Evolutionary conservation across 2,797 vertebrate species (phyloP), one percentile per base, ranked within the genome.

Genomic region (Peromyscus aztecus): DNA sequence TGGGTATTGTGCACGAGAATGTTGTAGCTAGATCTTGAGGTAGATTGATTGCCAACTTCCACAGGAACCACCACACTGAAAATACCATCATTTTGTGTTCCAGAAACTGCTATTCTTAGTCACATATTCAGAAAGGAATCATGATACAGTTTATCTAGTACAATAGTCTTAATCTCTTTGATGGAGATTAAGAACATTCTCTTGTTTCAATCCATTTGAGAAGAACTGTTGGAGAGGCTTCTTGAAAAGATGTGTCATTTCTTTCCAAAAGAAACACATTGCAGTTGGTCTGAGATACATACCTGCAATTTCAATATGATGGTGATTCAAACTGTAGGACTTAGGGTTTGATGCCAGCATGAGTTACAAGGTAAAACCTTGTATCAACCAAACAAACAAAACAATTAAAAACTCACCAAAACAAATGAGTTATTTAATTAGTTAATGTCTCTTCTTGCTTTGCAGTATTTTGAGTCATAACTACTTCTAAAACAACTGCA

Each of bases 251-350:
- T 13, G 61, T 37, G 16, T 34, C 3, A 43, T 71, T 82, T 6
- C 2, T 95, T 27, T 90, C 73, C 80, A 80, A 71, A 80, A 88
- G 24, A 95, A 96, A 86, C 1, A n/a, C 12, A 73, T 67, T 23
- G 37, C 37, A 87, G 34, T 21, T 31, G 16, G 10, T 55, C 34
- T 75, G 1, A 29, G 17, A 21, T 19, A 4, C 7, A 87, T 7
- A 27, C 13, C 34, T 40, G 40, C 4, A 57, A 17, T 19, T 59
- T 24, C 9, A 73, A 6, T 37, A 29, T 2, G 46, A 34, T 65
- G 4, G 23, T 71, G 8, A 55, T 11, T 87, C 29, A 71, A 55
- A 57, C 23, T 29, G n/a, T 9, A 88, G 3, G n/a, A 57, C 2
- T 29, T 17, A 75, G 10, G 21, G 12, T 75, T 21, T 73, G 10